Conservation (phyloP, 2,797 vertebrate genomes). For the Scleropages formosus region DNA sequence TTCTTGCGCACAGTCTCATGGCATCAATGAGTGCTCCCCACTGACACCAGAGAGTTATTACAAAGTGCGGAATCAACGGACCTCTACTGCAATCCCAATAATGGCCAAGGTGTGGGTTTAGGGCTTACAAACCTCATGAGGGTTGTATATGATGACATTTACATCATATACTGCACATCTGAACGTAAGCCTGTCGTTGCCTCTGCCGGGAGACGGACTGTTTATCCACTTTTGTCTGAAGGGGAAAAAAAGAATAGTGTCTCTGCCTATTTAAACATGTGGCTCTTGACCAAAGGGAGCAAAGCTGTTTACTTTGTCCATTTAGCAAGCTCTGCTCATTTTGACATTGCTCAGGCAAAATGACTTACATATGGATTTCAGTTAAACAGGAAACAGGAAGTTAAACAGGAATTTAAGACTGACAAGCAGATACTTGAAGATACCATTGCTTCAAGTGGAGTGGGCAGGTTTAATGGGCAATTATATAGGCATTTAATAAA, state of each 20-base stretch:
- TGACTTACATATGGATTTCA: slow-evolving; percentile 22
- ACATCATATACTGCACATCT: background rate
- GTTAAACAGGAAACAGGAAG: slow-evolving; percentile 18
- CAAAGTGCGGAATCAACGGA: no score
- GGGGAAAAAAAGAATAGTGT: background rate
- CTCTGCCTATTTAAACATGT: background rate
- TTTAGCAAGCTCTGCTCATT: slow-evolving; percentile 4
- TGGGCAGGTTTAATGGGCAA: background rate
- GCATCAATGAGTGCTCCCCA: no score
- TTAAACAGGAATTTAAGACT: slow-evolving; percentile 26
- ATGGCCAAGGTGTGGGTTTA: no score
- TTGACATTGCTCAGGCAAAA: slow-evolving; percentile 3
- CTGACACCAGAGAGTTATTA: no score
- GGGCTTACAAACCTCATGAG: no score
- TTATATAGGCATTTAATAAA: background rate
- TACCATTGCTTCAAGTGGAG: no score
- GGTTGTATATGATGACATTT: background rate
- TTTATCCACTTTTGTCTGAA: background rate
- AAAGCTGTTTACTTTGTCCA: slow-evolving; percentile 15
- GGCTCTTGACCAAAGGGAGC: slow-evolving; percentile 1
- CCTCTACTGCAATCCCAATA: no score
- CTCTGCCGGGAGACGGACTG: background rate
- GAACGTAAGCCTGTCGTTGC: background rate
- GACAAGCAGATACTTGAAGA: background rate
- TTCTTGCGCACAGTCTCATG: no score